Evolutionary conservation across 2,888 invertebrate genomes (phyloP).

Genomic region (Pterobdella sp.): DNA sequence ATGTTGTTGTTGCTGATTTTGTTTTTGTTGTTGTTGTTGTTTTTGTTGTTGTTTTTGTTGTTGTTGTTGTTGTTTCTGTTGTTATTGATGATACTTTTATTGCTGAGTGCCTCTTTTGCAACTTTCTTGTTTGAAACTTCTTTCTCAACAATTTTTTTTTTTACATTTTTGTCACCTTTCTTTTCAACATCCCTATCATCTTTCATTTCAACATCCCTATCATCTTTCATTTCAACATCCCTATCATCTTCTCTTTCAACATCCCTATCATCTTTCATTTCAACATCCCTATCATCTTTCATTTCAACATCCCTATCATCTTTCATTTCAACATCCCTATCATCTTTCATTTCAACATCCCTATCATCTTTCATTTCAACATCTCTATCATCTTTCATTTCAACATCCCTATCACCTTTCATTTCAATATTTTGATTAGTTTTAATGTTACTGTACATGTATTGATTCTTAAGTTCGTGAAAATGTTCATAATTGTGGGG

Average conservation of each 20-base stretch:
- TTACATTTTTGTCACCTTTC: background rate
- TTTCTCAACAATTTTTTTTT: background rate
- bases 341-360: background rate
- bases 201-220: background rate
- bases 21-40: too few species aligned
- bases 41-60: too few species aligned
- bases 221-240: background rate
- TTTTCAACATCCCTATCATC: background rate
- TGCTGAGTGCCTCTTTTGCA: too few species aligned
- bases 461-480: background rate
- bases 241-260: background rate
- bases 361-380: background rate
- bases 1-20: too few species aligned
- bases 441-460: background rate
- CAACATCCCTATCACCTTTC: background rate
- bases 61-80: too few species aligned
- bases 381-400: background rate
- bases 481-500: background rate
- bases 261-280: background rate
- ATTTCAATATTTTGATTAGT: background rate
- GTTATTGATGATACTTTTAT: too few species aligned
- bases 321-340: background rate
- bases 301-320: background rate
- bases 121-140: background rate
- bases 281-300: background rate